phyloP scores from a whole-genome alignment of 2,888 invertebrate species.

The Amphipyra tragopoginis region DNA sequence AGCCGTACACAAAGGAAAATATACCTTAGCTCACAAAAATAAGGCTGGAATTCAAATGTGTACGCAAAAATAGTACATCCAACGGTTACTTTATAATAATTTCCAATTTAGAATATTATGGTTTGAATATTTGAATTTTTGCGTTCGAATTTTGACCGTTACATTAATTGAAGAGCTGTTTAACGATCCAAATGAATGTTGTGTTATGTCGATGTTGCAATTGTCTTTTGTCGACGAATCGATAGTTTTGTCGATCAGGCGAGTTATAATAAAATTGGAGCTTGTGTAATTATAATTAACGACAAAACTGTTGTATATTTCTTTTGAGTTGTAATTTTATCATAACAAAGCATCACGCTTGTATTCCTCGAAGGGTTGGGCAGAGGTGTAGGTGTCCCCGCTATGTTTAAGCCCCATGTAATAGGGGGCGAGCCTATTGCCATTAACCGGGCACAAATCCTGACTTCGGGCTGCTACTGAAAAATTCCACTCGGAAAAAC shows the following conservation, averaged over 20 bases:
- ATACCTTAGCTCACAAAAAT: neutral
- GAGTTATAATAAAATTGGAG: neutral
- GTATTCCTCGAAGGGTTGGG: too few species aligned
- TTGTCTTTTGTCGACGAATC: conserved; percentile 16
- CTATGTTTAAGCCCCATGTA: too few species aligned
- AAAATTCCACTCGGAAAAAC: too few species aligned
- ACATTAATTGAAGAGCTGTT: conserved; percentile 28
- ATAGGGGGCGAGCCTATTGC: too few species aligned
- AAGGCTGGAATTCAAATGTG: conserved; percentile 25
- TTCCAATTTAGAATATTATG: conserved; percentile 60
- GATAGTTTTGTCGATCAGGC: neutral
- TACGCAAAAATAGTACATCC: conserved; percentile 34
- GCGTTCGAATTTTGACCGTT: conserved; percentile 38
- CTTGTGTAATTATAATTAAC: conserved; percentile 6
- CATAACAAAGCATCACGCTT: too few species aligned
- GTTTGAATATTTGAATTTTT: conserved; percentile 54
- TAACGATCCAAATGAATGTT: conserved; percentile 25
- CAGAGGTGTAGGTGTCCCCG: too few species aligned
- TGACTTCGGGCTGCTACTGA: too few species aligned
- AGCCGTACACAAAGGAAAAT: conserved; percentile 28
- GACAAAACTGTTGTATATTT: conserved; percentile 4
- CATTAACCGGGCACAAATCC: too few species aligned
- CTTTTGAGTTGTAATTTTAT: too few species aligned
- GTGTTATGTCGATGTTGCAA: conserved; percentile 14
- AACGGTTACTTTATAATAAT: conserved; percentile 58